Evolutionary conservation across 1,140 invertebrate species (phyloP).

Genomic region (Harpegnathos saltator): DNA sequence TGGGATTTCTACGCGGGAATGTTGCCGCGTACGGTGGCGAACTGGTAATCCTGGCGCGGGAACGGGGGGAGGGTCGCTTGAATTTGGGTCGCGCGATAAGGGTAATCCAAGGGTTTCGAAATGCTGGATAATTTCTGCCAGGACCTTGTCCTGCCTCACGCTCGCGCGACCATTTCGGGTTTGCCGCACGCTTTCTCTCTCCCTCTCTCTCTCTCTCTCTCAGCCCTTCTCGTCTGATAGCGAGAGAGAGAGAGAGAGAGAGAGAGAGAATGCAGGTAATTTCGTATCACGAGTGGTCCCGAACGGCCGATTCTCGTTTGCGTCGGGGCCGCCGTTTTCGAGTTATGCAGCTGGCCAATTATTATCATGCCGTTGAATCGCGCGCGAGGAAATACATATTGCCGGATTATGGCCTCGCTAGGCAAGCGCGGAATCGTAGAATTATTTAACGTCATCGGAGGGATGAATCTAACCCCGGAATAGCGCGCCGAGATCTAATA

Average conservation of each 20-base stretch:
- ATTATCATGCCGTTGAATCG: conserved; percentile 64
- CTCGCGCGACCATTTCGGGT: conserved; percentile 19
- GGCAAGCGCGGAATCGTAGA: conserved; percentile 38
- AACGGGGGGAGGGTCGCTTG: conserved; percentile 56
- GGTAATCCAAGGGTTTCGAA: conserved; percentile 74
- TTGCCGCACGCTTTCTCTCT: not conserved
- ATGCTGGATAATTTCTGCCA: conserved; percentile 72
- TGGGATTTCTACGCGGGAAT: conserved; percentile 68
- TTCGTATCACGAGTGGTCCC: conserved; percentile 49
- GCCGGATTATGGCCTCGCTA: conserved; percentile 52
- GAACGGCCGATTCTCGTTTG: conserved; percentile 57
- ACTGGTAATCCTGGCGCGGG: conserved; percentile 61
- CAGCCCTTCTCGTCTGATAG: conserved; percentile 16
- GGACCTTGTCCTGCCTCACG: conserved; percentile 64
- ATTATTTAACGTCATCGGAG: conserved; percentile 54
- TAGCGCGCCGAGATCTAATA: conserved; percentile 1
- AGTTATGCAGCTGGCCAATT: conserved; percentile 61
- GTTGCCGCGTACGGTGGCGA: conserved; percentile 50
- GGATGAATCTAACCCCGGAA: conserved; percentile 3
- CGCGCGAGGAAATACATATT: conserved; percentile 21
- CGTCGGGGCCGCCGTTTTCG: conserved; percentile 24
- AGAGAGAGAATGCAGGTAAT: conserved; percentile 64
- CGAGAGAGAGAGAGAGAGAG: too few relatives aligned
- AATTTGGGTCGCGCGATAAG: conserved; percentile 73
- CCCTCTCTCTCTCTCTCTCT: not conserved